Conservation (phyloP, 2,113 vertebrate species). For the Numida meleagris region DNA sequence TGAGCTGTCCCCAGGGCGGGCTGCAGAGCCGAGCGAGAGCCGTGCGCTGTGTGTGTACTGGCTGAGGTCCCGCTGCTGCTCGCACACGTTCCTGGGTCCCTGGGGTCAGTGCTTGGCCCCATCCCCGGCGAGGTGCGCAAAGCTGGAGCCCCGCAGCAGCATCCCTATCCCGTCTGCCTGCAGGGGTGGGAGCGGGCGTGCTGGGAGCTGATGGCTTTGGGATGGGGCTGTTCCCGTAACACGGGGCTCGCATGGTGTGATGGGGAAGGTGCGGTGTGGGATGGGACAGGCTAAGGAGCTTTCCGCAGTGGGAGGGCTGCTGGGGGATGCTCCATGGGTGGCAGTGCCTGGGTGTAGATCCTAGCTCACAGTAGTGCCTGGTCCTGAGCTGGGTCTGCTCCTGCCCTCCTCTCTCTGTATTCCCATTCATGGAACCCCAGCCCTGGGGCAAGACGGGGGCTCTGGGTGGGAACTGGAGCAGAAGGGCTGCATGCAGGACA, state of each 20-base stretch:
- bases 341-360: neutral
- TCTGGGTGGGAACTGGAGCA: too few species aligned
- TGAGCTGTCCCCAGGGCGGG: neutral
- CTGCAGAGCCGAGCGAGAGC: neutral
- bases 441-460: neutral
- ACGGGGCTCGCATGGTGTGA: neutral
- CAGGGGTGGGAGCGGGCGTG: neutral
- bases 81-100: neutral
- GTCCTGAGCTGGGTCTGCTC: rapidly evolving
- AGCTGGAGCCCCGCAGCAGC: neutral
- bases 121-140: neutral
- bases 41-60: rapidly evolving
- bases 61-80: neutral
- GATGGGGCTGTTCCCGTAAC: conserved; percentile 9
- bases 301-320: neutral
- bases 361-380: neutral
- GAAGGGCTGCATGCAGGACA: neutral
- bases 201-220: neutral
- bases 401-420: neutral
- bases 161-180: neutral
- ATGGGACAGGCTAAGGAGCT: neutral
- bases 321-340: neutral
- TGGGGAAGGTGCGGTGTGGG: neutral
- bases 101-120: neutral
- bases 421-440: neutral